phyloP scores from a whole-genome alignment of 2,797 vertebrate species.

The Syncerus caffer region DNA sequence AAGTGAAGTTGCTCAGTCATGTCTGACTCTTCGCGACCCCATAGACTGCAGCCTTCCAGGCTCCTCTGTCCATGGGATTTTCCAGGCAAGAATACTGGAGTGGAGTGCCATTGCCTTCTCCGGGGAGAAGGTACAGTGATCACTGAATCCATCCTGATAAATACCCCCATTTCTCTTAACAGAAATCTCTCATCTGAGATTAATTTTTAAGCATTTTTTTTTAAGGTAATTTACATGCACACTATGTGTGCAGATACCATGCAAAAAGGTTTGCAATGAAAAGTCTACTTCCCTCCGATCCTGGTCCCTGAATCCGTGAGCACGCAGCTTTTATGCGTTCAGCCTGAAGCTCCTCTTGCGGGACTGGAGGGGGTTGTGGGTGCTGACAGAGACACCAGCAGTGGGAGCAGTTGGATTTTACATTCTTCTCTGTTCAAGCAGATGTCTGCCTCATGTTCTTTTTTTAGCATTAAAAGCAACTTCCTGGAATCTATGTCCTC shows the following conservation, averaged over 20 bases:
- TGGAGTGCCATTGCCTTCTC: too few relatives aligned
- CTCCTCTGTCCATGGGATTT: too few relatives aligned
- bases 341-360: background rate
- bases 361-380: background rate
- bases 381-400: background rate
- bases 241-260: background rate
- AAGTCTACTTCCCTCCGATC: background rate
- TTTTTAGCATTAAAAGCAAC: constrained; percentile 53
- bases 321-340: background rate
- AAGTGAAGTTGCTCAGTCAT: too few relatives aligned
- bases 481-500: constrained; percentile 60
- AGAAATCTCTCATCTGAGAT: background rate
- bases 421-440: background rate
- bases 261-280: background rate
- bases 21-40: too few relatives aligned
- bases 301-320: background rate
- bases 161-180: background rate
- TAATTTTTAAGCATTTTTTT: background rate
- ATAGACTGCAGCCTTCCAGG: too few relatives aligned
- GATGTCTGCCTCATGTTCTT: constrained; percentile 33
- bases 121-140: background rate
- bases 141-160: background rate
- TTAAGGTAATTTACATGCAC: background rate
- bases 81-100: too few relatives aligned
- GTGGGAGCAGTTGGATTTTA: background rate